Percentiles rank a stretch among this genome's conserved stretches.
These are phyloP conservation scores for Notocelia uddmanniana DNA, from an alignment of 2,888 invertebrate species.

Conservation along the genomic window DNA sequence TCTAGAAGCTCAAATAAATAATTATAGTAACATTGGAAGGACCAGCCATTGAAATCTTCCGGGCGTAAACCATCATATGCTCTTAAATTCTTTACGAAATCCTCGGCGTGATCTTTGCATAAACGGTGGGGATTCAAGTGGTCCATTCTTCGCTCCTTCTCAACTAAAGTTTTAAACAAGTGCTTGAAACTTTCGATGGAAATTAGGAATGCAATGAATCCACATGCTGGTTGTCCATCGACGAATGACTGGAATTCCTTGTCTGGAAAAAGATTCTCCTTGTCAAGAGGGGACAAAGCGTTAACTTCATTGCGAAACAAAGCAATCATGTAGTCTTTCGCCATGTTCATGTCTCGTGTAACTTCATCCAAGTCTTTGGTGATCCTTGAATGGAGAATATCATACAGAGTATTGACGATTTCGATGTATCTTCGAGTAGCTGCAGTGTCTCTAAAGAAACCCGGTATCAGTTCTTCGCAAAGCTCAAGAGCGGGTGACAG, in stretches of 20 bases:
- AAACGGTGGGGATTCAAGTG: conserved; percentile 20
- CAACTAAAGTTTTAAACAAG: conserved; percentile 1
- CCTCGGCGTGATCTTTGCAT: conserved; percentile 23
- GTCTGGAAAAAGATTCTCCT: neutral
- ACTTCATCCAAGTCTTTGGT: neutral
- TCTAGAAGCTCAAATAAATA: neutral
- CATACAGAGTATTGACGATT: conserved; percentile 16
- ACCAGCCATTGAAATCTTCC: neutral
- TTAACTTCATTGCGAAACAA: conserved; percentile 22
- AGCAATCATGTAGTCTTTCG: conserved; percentile 6
- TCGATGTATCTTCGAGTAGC: conserved; percentile 11
- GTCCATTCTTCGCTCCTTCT: conserved; percentile 5
- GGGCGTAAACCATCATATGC: neutral
- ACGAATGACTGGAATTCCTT: conserved; percentile 21
- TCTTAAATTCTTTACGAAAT: conserved; percentile 12
- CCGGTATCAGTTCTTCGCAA: conserved; percentile 1
- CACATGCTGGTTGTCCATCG: conserved; percentile 19
- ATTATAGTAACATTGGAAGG: neutral
- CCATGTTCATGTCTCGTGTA: neutral
- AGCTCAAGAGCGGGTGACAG: neutral
- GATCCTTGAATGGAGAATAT: conserved; percentile 16
- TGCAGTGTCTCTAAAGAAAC: neutral
- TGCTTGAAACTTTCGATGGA: conserved; percentile 33
- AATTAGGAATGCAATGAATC: conserved; percentile 24
- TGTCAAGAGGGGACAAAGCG: conserved; percentile 7